Percentiles rank a stretch among this genome's conserved stretches.
Evolutionary conservation across 2,113 vertebrate genomes (phyloP).

Genomic region (Excalfactoria chinensis): DNA sequence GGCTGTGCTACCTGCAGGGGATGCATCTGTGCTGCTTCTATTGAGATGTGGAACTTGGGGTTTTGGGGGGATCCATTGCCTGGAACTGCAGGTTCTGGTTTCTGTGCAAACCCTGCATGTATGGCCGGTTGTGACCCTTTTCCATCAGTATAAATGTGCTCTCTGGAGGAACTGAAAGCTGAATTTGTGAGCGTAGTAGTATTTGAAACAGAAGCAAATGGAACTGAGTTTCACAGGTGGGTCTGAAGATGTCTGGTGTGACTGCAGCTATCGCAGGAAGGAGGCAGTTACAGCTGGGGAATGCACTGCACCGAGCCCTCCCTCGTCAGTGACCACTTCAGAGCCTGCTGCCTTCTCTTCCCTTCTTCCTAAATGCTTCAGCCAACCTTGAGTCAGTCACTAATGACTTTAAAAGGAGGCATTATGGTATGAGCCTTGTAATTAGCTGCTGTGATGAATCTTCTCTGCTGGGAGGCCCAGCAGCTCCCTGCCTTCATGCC

Average conservation of each 20-base stretch:
- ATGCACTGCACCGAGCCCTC: neutral
- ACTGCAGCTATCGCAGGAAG: neutral
- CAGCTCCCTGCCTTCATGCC: neutral
- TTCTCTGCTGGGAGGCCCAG: neutral
- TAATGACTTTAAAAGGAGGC: neutral
- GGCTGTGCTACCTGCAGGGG: neutral
- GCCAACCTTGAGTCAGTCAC: constrained; percentile 2
- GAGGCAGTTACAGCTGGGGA: neutral
- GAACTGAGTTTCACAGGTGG: neutral
- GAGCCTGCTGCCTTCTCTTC: neutral
- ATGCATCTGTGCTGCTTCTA: no score
- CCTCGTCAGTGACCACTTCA: neutral
- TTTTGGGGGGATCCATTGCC: neutral
- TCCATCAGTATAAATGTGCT: neutral
- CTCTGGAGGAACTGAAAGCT: neutral
- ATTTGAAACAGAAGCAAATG: neutral
- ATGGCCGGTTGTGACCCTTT: neutral
- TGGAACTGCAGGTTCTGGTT: neutral
- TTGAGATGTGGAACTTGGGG: neutral
- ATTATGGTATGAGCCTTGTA: neutral
- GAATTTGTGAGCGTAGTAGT: rapidly evolving
- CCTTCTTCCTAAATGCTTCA: constrained; percentile 6
- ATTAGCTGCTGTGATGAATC: constrained; percentile 19
- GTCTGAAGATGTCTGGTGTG: neutral
- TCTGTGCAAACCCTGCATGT: neutral